Evolutionary conservation across 1,140 invertebrate genomes (phyloP).

Genomic region (Acyrthosiphon pisum): DNA sequence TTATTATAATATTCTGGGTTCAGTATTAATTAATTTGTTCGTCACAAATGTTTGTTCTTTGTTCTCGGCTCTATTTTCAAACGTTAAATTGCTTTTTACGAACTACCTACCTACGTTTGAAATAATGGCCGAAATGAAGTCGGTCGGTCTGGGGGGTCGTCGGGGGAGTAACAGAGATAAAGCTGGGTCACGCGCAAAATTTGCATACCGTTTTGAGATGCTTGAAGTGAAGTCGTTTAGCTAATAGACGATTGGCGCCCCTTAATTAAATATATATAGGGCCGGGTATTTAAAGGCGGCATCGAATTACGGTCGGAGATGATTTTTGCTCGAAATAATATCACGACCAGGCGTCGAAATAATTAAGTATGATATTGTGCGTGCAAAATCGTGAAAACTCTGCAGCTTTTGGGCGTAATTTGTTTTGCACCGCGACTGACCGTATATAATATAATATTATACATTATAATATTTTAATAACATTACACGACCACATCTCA

Average conservation of each 20-base stretch:
- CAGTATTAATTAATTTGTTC: neutral
- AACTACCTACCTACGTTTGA: neutral
- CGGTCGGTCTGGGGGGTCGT: neutral
- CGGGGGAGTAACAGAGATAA: neutral
- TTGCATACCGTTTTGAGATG: neutral
- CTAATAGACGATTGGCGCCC: constrained; percentile 9
- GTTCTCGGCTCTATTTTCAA: neutral
- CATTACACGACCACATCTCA: neutral
- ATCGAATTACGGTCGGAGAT: neutral
- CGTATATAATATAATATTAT: neutral
- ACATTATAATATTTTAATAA: no score
- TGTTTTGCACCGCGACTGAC: neutral
- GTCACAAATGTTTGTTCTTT: neutral
- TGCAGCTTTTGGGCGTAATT: neutral
- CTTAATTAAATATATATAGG: constrained; percentile 6
- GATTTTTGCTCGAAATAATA: neutral
- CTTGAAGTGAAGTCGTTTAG: constrained; percentile 4
- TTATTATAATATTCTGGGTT: neutral
- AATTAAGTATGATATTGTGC: neutral
- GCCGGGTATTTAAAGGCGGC: neutral
- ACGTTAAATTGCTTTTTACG: neutral
- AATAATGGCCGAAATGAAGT: neutral
- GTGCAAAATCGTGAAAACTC: neutral
- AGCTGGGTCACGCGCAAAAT: constrained; percentile 26
- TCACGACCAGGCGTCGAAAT: neutral